phyloP scores from a whole-genome alignment of 1,140 invertebrate species.

The Odontomachus brunneus region DNA sequence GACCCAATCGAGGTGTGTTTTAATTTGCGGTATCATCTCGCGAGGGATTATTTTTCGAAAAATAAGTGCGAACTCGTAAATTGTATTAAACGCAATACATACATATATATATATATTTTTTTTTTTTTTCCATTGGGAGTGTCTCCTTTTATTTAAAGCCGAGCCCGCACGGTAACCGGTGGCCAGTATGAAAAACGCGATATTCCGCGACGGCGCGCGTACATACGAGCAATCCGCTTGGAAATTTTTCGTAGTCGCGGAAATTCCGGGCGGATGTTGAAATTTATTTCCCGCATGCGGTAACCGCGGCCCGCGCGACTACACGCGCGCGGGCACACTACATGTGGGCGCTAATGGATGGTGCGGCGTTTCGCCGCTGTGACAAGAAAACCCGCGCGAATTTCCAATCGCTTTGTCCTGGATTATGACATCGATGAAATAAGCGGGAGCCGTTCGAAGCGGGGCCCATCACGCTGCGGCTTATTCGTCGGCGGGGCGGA shows the following conservation, averaged over 20 bases:
- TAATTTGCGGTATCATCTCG: no score
- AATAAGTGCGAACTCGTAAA: background rate
- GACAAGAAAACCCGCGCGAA: background rate
- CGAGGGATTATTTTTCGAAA: background rate
- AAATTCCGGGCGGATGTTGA: constrained; percentile 22
- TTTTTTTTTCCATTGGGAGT: background rate
- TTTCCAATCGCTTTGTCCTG: background rate
- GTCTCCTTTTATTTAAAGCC: constrained; percentile 1
- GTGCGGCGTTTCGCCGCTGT: background rate
- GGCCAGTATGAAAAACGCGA: constrained; percentile 2
- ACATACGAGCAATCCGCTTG: constrained; percentile 4
- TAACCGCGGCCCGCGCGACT: constrained; percentile 5
- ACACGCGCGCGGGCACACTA: background rate
- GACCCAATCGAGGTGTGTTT: background rate
- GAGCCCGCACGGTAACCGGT: background rate
- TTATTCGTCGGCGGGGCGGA: constrained; percentile 1
- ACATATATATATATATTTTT: no score
- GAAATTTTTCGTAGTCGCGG: constrained; percentile 37
- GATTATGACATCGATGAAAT: background rate
- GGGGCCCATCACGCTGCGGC: background rate
- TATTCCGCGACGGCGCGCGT: background rate
- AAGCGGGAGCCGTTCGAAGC: background rate
- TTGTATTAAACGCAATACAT: background rate
- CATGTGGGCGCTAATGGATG: constrained; percentile 16
- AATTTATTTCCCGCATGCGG: constrained; percentile 51